phyloP scores from a whole-genome alignment of 2,888 invertebrate species.

The Agrochola litura region DNA sequence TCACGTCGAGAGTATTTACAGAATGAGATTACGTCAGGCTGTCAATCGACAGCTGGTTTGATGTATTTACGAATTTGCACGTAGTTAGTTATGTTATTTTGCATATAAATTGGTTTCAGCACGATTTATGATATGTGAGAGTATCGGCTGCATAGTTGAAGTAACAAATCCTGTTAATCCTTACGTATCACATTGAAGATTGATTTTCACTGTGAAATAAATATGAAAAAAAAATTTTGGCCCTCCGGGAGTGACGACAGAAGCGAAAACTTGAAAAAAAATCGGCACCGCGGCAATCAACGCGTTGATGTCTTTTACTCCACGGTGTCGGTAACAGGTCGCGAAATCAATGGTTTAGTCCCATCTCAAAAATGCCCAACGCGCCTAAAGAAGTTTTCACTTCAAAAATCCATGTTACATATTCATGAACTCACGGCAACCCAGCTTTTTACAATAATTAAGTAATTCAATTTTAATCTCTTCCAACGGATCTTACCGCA shows the following conservation, averaged over 20 bases:
- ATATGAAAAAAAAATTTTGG: not conserved
- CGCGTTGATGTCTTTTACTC: too few species aligned
- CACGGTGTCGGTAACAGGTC: too few species aligned
- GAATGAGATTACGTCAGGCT: conserved; percentile 46
- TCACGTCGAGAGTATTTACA: conserved; percentile 47
- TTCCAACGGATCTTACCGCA: not conserved
- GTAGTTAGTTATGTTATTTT: not conserved
- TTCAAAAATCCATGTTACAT: not conserved
- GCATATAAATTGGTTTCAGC: conserved; percentile 7
- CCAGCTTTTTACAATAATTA: not conserved
- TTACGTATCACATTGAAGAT: not conserved
- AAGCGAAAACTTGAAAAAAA: too few species aligned
- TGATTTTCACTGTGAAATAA: not conserved
- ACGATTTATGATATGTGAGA: not conserved
- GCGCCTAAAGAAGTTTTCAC: too few species aligned
- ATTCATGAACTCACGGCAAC: not conserved
- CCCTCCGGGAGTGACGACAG: too few species aligned
- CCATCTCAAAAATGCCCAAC: too few species aligned
- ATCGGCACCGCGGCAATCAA: too few species aligned
- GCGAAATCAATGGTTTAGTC: too few species aligned
- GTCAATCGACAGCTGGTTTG: conserved; percentile 26
- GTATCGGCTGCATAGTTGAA: not conserved
- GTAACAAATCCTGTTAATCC: not conserved
- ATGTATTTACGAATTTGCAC: conserved; percentile 7
- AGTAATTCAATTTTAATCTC: not conserved